Evolutionary conservation across 1,140 invertebrate species (phyloP).

Genomic region (Matsumurasca onukii): DNA sequence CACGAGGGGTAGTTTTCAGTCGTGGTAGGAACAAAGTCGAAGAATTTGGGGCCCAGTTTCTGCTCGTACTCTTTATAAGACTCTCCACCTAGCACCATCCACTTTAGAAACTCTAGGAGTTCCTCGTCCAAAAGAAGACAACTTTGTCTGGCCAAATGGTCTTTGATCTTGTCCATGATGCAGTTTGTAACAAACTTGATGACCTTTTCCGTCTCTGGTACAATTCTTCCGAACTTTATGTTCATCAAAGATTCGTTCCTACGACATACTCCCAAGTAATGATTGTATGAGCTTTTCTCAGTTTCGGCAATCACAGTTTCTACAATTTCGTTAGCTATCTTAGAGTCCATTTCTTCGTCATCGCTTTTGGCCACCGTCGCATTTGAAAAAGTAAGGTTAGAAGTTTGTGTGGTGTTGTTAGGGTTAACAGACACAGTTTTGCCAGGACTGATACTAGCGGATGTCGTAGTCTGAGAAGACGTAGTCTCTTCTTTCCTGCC

Average conservation of each 20-base stretch:
- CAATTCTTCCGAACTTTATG: not conserved
- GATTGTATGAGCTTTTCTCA: not conserved
- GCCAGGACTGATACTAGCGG: too few species aligned
- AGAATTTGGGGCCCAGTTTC: too few species aligned
- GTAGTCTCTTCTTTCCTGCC: too few species aligned
- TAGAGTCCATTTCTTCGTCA: not conserved
- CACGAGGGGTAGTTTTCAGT: too few species aligned
- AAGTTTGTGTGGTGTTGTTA: not conserved
- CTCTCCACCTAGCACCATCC: slow-evolving; percentile 5
- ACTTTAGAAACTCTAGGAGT: slow-evolving; percentile 8
- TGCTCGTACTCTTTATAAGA: not conserved
- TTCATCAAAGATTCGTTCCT: slow-evolving; percentile 2
- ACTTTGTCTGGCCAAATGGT: not conserved
- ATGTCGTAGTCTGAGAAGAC: too few species aligned
- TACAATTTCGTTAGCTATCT: slow-evolving; percentile 10
- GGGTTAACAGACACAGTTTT: not conserved
- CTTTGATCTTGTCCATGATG: not conserved
- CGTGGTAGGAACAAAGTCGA: too few species aligned
- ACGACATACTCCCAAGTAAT: not conserved
- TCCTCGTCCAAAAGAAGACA: not conserved
- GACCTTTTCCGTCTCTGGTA: not conserved
- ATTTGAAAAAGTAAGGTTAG: not conserved
- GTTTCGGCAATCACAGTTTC: slow-evolving; percentile 17
- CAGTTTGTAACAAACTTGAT: not conserved
- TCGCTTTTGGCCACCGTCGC: not conserved